Evolutionary conservation across 1,140 invertebrate genomes (phyloP).

Genomic region (Goniozus legneri): DNA sequence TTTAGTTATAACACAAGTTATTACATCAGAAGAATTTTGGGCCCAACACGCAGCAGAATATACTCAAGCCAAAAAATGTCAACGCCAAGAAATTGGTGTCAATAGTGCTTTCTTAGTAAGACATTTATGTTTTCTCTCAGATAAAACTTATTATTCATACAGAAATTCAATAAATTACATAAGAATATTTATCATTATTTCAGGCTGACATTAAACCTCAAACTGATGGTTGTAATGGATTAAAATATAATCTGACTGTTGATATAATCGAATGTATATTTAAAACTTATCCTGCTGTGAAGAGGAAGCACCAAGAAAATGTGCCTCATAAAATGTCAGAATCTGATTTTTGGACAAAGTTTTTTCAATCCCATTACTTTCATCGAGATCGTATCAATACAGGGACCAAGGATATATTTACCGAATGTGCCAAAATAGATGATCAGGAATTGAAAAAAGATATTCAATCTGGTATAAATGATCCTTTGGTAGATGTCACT

Average conservation of each 20-base stretch:
- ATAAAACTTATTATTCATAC: background rate
- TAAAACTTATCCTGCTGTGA: slow-evolving; percentile 98
- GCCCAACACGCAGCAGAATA: slow-evolving; percentile 77
- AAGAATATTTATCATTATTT: slow-evolving; percentile 22
- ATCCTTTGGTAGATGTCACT: slow-evolving; percentile 78
- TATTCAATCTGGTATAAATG: slow-evolving; percentile 71
- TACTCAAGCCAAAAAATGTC: slow-evolving; percentile 67
- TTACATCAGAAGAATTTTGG: slow-evolving; percentile 97
- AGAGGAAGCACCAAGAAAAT: slow-evolving; percentile 94
- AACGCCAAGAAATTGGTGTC: slow-evolving; percentile 78
- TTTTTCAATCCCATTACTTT: slow-evolving; percentile 99
- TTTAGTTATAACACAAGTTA: slow-evolving; percentile 89
- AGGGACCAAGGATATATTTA: slow-evolving; percentile 89
- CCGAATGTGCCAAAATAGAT: slow-evolving; percentile 94
- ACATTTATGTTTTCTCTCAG: background rate
- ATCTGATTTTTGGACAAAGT: slow-evolving; percentile 98
- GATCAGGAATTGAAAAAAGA: slow-evolving; percentile 83
- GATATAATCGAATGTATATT: slow-evolving; percentile 99
- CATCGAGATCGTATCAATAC: slow-evolving; percentile 90
- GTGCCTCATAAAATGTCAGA: slow-evolving; percentile 95
- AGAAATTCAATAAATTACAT: background rate
- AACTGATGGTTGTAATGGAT: slow-evolving; percentile 93
- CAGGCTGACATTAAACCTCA: slow-evolving; percentile 94
- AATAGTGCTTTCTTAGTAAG: slow-evolving; percentile 51
- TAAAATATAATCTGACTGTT: slow-evolving; percentile 95